Percentiles rank a stretch among this genome's conserved stretches.
phyloP scores from a whole-genome alignment of 2,113 vertebrate genomes.

The Galeopterus variegatus region DNA sequence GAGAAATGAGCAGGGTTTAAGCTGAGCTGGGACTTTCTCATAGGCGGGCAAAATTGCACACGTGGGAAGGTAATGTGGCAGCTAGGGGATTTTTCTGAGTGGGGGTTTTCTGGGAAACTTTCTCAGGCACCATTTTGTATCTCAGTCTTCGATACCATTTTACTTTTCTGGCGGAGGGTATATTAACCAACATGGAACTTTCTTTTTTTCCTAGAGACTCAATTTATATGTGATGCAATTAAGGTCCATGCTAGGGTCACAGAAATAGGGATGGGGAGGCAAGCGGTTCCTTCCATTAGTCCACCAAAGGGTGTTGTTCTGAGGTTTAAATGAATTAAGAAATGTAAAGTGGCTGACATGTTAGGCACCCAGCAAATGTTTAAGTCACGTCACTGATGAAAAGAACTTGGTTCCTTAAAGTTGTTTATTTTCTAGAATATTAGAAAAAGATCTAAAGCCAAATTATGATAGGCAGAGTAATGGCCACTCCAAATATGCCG shows the following conservation, averaged over 20 bases:
- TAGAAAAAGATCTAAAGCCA: not conserved
- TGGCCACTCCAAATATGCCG: accelerated
- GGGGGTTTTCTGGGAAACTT: too few species aligned
- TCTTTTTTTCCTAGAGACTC: not conserved
- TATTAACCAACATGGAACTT: not conserved
- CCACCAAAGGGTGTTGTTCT: not conserved
- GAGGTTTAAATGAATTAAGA: not conserved
- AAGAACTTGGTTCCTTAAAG: not conserved
- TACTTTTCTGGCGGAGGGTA: too few species aligned
- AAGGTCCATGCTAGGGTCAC: not conserved
- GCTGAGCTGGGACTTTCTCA: too few species aligned
- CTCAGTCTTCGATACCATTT: too few species aligned
- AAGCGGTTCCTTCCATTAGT: not conserved
- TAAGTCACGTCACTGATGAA: not conserved
- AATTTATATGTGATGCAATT: not conserved
- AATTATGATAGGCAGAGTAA: not conserved
- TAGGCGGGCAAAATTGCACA: too few species aligned
- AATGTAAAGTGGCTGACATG: not conserved
- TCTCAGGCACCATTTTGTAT: too few species aligned
- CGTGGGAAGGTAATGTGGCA: too few species aligned
- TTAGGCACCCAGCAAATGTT: not conserved
- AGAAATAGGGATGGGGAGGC: not conserved
- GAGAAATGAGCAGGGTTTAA: too few species aligned
- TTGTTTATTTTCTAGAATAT: not conserved
- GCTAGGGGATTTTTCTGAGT: too few species aligned